phyloP scores from a whole-genome alignment of 2,797 vertebrate species.

The Acanthopagrus latus region DNA sequence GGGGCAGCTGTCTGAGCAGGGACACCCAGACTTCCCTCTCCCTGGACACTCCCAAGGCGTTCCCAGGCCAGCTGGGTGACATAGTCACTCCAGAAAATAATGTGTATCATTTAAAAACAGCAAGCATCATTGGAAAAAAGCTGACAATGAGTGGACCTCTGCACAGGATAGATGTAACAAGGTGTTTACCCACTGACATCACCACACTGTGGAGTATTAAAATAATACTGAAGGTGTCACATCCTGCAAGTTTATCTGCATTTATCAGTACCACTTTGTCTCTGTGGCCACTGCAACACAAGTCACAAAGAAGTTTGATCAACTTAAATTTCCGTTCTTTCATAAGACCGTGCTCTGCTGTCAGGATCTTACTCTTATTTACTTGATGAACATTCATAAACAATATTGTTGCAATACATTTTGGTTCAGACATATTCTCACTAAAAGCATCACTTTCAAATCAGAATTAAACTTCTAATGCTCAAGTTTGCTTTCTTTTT shows the following conservation, averaged over 20 bases:
- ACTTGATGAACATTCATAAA: constrained; percentile 12
- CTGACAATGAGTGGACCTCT: constrained; percentile 1
- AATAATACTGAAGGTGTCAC: background rate
- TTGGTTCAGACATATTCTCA: constrained; percentile 18
- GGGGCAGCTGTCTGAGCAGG: no score
- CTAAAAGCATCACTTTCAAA: constrained; percentile 36
- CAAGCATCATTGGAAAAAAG: background rate
- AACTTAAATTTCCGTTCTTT: background rate
- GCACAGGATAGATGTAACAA: background rate
- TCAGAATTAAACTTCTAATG: constrained; percentile 44
- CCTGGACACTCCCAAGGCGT: no score
- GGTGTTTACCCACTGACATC: background rate
- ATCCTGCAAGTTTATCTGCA: constrained; percentile 1
- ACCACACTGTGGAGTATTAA: background rate
- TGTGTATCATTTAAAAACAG: background rate
- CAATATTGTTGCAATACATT: constrained; percentile 44
- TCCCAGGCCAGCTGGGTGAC: no score
- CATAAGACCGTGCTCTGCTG: background rate
- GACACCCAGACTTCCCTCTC: no score
- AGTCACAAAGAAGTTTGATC: background rate
- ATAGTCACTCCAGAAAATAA: no score
- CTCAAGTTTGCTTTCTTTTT: background rate
- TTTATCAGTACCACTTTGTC: background rate
- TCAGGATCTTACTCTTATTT: background rate
- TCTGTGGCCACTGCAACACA: background rate